A percentile compares a stretch with the other conserved stretches of the same genome.
These are phyloP conservation scores for Erebia aethiops DNA, from an alignment of 2,888 invertebrate genomes.

Conservation along the genomic window DNA sequence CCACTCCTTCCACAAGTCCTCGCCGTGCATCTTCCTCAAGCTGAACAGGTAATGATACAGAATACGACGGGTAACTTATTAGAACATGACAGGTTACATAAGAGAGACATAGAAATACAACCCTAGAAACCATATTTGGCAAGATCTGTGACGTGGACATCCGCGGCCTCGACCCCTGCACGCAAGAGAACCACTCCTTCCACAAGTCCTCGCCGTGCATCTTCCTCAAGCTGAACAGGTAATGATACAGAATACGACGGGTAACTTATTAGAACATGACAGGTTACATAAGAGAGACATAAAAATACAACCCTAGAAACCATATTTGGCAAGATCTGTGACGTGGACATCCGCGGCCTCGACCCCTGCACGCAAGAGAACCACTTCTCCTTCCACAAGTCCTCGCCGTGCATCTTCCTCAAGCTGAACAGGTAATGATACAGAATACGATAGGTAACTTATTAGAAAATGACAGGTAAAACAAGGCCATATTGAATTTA, in stretches of 20 bases:
- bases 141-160: constrained; percentile 87
- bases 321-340: constrained; percentile 47
- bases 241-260: background rate
- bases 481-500: no score
- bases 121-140: no score
- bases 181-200: constrained; percentile 93
- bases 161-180: constrained; percentile 90
- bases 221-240: constrained; percentile 95
- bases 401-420: constrained; percentile 96
- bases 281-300: background rate
- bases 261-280: background rate
- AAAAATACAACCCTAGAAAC: no score
- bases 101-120: no score
- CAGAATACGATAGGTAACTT: background rate
- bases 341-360: constrained; percentile 91
- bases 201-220: constrained; percentile 96
- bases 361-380: constrained; percentile 92
- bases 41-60: constrained; percentile 87
- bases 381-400: constrained; percentile 94
- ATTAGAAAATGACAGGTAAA: background rate
- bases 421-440: constrained; percentile 91
- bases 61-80: background rate
- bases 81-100: background rate
- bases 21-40: constrained; percentile 97
- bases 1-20: constrained; percentile 93